Base-by-base conservation (phyloP, 2,888 invertebrate species). In the Lycophotia porphyrea region DNA sequence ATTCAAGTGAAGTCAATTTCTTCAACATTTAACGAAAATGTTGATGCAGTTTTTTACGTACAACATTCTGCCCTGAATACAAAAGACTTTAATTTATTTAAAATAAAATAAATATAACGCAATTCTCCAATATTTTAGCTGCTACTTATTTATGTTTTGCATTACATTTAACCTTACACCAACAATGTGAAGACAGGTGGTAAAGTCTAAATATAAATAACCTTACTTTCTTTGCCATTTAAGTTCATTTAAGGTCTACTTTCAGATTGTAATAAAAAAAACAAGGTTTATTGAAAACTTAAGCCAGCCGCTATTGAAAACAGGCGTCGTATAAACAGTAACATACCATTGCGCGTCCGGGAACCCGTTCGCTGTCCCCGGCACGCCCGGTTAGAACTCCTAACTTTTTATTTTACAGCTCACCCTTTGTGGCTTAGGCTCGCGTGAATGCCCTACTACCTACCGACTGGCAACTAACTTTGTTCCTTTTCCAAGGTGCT, bases 381-480 rank as follows among this genome's bases (percentile, higher is more conserved):
- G 90, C 93, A 92, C 93, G 95, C 93, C 95, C 95, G 95, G 96
- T 96, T 95, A 95, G 95, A 95, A 94, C 91, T 94, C 94, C 94
- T 93, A 94, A 95, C 94, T 95, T 95, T 96, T 96, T 95, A 93
- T 95, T 96, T 95, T 93, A 91, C 93, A 91, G 93, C 91, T 93
- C 93, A 94, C 95, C 95, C 96, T 95, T 93, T 93, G 93, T 93
- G 93, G 94, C 93, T 95, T 94, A 95, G 95, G 92, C 90, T 92
- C 91, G 93, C 95, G 94, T 94, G 94, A 95, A 93, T 92, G 93
- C 93, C 94, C 95, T 93, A 93, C 94, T 92, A 92, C 92, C 93
- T 91, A 90, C 91, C 89, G 88, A 91, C 87, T 82, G 82, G 74
- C 84, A 86, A 85, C 88, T 78, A 86, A 85, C 81, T 90, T 88